Evolutionary conservation across 92 coral and sea anemone genomes (phyloP), one percentile per base, ranked within the genome.

Genomic region (Epizoanthus ramosus): DNA sequence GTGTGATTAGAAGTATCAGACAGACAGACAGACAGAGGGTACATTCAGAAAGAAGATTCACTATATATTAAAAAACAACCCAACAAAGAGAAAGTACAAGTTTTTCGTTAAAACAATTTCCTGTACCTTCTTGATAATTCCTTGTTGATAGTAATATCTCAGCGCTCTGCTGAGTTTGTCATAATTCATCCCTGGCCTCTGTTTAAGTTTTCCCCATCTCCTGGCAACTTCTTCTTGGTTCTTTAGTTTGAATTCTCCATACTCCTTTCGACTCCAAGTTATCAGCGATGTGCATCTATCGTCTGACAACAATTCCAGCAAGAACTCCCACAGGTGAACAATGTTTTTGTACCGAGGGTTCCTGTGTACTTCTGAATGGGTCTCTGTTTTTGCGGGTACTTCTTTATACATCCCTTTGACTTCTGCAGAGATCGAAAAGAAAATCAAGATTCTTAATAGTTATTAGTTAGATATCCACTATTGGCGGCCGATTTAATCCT

Each of bases 121-220:
- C 9, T 12, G 12, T 28, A 93, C 98, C 94, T 95, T 95, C 47
- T 87, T 89, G 3, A 95, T 93, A 22, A 93, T 95, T 43, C 91
- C 93, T 79, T 95, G 92, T 69, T 89, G 85, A 54, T 95, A 95
- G 66, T 95, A 95, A 73, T 95, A 95, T 22, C 98, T 85, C 61
- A 95, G 83, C 4, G 98, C 94, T 8, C 98, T 91, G 57, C 98
- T 95, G 73, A 95, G 83, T 75, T 95, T 95, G 56, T 95, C 98
- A 31, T 95, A 95, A 39, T 91, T 95, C 98, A 95, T 95, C 12
- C 97, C 88, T 18, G 97, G 88, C 39, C 97, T 84, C 65, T 95
- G 97, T 56, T 95, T 95, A 28, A 95, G 68, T 43, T 92, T 79
- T 0, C 98, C 98, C 98, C 98, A 95, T 67, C 92, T 88, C 52